Evolutionary conservation across 1,140 invertebrate species (phyloP).

Genomic region (Megalonaias nervosa): DNA sequence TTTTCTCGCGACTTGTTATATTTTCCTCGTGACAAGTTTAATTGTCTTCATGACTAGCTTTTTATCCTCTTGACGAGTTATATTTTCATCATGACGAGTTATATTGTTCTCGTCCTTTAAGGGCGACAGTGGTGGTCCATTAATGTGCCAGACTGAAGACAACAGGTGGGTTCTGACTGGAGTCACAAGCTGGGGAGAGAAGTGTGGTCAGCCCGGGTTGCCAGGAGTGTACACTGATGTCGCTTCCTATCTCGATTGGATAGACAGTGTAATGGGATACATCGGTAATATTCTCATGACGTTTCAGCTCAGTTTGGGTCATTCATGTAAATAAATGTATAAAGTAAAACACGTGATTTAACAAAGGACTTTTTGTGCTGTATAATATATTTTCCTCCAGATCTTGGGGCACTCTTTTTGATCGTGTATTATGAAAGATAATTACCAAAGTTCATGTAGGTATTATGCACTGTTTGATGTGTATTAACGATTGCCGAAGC

Average conservation of each 20-base stretch:
- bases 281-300: not conserved
- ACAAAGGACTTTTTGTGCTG: not conserved
- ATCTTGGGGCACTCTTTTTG: not conserved
- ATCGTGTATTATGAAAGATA: not conserved
- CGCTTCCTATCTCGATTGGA: slow-evolving; percentile 14
- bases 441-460: no score
- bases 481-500: no score
- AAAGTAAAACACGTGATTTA: not conserved
- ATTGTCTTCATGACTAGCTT: no score
- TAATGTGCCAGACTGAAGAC: slow-evolving; percentile 14
- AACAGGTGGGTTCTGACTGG: slow-evolving; percentile 26
- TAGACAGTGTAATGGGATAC: slow-evolving; percentile 2
- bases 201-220: slow-evolving; percentile 19
- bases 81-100: no score
- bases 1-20: no score
- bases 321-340: not conserved
- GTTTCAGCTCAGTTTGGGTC: not conserved
- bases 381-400: not conserved
- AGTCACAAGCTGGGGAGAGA: slow-evolving; percentile 31
- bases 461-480: no score
- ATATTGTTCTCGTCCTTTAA: not conserved
- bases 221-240: slow-evolving; percentile 32
- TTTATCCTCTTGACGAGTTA: no score
- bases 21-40: no score
- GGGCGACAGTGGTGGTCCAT: slow-evolving; percentile 26